Conservation (phyloP, 2,888 invertebrate genomes). For the Eilema depressum region DNA sequence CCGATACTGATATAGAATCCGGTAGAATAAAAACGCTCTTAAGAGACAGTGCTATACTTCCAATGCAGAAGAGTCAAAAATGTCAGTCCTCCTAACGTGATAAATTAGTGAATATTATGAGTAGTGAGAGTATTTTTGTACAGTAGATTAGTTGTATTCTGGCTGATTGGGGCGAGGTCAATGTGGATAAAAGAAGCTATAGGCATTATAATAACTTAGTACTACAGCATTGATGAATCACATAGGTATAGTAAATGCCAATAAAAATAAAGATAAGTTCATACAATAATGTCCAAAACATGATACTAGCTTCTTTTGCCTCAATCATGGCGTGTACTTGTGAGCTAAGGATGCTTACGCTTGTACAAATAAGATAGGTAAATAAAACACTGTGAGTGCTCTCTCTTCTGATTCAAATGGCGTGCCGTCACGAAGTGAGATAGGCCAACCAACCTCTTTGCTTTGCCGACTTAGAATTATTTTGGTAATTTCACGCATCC, state of each 20-base stretch:
- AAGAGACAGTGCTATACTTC: not conserved
- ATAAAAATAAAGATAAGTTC: not conserved
- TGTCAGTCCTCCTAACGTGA: not conserved
- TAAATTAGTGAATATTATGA: no score
- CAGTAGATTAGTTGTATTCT: not conserved
- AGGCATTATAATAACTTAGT: not conserved
- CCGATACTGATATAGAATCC: no score
- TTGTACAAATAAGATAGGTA: no score
- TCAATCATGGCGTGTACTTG: not conserved
- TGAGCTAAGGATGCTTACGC: not conserved
- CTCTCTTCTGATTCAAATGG: no score
- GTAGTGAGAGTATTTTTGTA: no score
- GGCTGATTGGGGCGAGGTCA: not conserved
- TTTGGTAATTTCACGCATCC: no score
- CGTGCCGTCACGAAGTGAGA: no score
- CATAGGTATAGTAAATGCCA: no score
- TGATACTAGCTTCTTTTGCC: not conserved
- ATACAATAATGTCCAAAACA: not conserved
- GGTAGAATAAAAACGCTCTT: no score
- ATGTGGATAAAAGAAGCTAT: not conserved
- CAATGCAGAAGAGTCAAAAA: not conserved
- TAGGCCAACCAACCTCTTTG: no score
- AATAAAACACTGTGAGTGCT: no score
- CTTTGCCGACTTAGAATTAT: no score
- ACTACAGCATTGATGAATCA: not conserved